Evolutionary conservation across 2,797 vertebrate species (phyloP).

Genomic region (Diplodus sargus): DNA sequence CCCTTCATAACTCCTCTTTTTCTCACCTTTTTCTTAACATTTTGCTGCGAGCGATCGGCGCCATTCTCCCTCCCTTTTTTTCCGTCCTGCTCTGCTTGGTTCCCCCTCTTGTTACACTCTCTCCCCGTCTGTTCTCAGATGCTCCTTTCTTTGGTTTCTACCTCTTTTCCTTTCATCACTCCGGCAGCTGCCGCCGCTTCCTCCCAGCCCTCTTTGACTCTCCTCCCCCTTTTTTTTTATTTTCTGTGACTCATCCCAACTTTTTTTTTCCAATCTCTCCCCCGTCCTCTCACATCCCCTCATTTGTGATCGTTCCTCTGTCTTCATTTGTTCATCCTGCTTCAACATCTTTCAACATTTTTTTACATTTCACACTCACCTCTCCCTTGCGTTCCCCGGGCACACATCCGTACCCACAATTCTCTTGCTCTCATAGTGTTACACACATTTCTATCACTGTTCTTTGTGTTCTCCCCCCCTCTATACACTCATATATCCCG

Average conservation of each 20-base stretch:
- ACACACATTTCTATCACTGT: slow-evolving; percentile 37
- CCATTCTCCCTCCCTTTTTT: slow-evolving; percentile 24
- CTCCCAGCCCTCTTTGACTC: slow-evolving; percentile 33
- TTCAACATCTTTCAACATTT: slow-evolving; percentile 37
- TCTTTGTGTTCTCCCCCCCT: slow-evolving; percentile 45
- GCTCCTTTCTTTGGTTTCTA: slow-evolving; percentile 46
- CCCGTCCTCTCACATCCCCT: slow-evolving; percentile 45
- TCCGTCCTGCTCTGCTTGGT: slow-evolving; percentile 33
- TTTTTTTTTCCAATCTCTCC: slow-evolving; percentile 28
- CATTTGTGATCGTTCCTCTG: slow-evolving; percentile 52
- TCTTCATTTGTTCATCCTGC: slow-evolving; percentile 60
- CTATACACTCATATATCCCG: slow-evolving; percentile 7
- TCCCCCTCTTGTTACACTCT: slow-evolving; percentile 24
- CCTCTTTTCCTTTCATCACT: slow-evolving; percentile 48
- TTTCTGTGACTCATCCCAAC: slow-evolving; percentile 43
- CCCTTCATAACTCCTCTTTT: slow-evolving; percentile 34
- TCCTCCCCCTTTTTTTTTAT: neutral
- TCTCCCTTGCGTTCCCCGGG: slow-evolving; percentile 54
- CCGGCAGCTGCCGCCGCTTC: slow-evolving; percentile 27
- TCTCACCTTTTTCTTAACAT: slow-evolving; percentile 48
- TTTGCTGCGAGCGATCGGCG: slow-evolving; percentile 35
- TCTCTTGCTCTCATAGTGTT: slow-evolving; percentile 48
- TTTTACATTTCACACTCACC: slow-evolving; percentile 42
- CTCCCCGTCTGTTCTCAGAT: slow-evolving; percentile 19
- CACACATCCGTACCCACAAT: slow-evolving; percentile 30